Conservation (phyloP, 2,113 vertebrate genomes). For the Cisticola juncidis region DNA sequence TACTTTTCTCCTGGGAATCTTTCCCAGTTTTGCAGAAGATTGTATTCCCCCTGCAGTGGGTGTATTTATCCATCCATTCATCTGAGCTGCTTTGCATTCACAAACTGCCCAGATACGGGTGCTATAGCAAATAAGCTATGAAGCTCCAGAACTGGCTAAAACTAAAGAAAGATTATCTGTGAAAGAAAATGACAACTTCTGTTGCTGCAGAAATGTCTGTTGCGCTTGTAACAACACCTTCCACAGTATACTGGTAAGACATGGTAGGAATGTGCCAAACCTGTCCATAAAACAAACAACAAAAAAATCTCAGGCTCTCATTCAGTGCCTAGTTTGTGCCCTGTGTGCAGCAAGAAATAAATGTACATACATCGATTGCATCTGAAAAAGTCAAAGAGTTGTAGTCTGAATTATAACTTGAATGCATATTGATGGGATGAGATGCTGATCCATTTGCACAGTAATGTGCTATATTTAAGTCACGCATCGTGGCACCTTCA, state of each 20-base stretch:
- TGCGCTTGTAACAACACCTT: not conserved
- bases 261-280: not conserved
- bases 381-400: constrained; percentile 42
- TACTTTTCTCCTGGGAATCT: not conserved
- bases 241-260: not conserved
- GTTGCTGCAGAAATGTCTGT: not conserved
- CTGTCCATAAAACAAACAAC: not conserved
- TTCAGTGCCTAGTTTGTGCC: not conserved
- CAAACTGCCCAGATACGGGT: not conserved
- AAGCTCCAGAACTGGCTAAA: not conserved
- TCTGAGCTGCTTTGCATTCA: not conserved
- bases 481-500: constrained; percentile 77
- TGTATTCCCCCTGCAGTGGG: not conserved
- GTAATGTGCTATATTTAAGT: constrained; percentile 78
- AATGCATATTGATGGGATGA: constrained; percentile 62
- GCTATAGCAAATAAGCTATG: not conserved
- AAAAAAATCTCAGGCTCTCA: not conserved
- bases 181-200: not conserved
- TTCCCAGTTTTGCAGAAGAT: not conserved
- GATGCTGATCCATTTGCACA: constrained; percentile 70
- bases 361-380: not conserved
- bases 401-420: constrained; percentile 52
- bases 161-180: not conserved
- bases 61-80: not conserved
- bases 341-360: not conserved